Percentiles rank a stretch among this genome's conserved stretches.
Evolutionary conservation across 2,113 vertebrate genomes (phyloP).

Genomic region (Macrotus californicus): DNA sequence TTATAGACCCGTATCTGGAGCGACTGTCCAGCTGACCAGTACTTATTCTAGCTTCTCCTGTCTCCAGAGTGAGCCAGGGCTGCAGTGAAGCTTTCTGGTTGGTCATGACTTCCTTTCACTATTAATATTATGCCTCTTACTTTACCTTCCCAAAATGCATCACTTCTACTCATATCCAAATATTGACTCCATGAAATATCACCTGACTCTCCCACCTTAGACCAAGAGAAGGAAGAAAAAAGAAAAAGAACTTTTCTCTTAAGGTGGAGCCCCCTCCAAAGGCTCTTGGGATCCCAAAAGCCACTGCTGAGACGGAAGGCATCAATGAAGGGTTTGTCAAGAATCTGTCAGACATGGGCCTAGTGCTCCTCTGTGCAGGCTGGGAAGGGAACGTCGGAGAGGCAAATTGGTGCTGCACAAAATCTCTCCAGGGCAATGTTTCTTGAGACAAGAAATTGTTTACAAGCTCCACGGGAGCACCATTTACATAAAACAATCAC

Average conservation of each 20-base stretch:
- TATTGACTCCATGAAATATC: not conserved
- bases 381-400: slow-evolving; percentile 37
- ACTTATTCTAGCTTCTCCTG: not conserved
- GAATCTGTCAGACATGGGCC: slow-evolving; percentile 14
- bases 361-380: not conserved
- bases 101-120: not conserved
- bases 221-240: not conserved
- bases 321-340: not conserved
- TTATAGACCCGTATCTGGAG: not conserved
- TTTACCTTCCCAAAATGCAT: not conserved
- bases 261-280: not conserved
- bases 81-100: not conserved
- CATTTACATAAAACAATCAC: slow-evolving; percentile 72
- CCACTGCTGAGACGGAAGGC: not conserved
- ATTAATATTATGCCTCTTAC: not conserved
- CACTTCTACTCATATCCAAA: not conserved
- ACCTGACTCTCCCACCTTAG: not conserved
- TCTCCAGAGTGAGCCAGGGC: not conserved
- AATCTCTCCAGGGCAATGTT: slow-evolving; percentile 65
- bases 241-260: not conserved
- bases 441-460: slow-evolving; percentile 67
- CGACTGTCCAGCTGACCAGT: not conserved
- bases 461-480: slow-evolving; percentile 53
- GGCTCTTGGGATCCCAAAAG: not conserved
- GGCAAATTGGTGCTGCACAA: slow-evolving; percentile 61